Evolutionary conservation across 1,140 invertebrate genomes (phyloP).

Genomic region (Lepidostoma basale): DNA sequence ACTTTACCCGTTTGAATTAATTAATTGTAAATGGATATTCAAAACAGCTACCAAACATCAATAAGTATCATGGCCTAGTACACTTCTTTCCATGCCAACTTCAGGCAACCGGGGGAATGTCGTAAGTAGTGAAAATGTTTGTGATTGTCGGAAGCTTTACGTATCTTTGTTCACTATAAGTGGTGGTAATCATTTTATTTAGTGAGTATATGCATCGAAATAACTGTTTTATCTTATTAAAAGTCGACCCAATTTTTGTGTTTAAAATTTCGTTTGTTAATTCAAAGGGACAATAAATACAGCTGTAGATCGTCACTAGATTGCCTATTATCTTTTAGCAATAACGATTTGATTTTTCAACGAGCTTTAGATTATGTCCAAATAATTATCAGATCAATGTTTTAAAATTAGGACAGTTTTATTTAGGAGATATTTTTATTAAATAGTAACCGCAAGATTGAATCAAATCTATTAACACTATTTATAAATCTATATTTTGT

Average conservation of each 20-base stretch:
- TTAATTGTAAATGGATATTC: slow-evolving; percentile 10
- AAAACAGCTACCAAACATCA: slow-evolving; percentile 17
- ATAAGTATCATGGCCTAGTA: slow-evolving; percentile 20
- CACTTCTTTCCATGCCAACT: slow-evolving; percentile 53
- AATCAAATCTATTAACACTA: too few relatives aligned
- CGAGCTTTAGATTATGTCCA: too few relatives aligned
- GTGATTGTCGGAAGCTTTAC: background rate
- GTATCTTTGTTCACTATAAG: background rate
- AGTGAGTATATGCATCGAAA: too few relatives aligned
- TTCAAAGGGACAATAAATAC: background rate
- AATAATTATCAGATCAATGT: too few relatives aligned
- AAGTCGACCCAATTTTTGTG: background rate
- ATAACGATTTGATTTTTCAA: too few relatives aligned
- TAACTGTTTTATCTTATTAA: too few relatives aligned
- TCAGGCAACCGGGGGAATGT: slow-evolving; percentile 58
- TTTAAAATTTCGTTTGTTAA: background rate
- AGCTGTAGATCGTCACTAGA: background rate
- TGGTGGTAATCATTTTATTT: too few relatives aligned
- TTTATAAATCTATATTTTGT: too few relatives aligned
- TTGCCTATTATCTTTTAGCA: too few relatives aligned
- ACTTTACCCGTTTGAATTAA: slow-evolving; percentile 8
- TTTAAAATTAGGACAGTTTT: too few relatives aligned
- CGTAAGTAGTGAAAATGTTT: slow-evolving; percentile 25
- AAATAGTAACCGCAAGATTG: too few relatives aligned
- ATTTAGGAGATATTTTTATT: too few relatives aligned